Base-by-base conservation (phyloP, 2,888 invertebrate species). In the Plebejus melissa region DNA sequence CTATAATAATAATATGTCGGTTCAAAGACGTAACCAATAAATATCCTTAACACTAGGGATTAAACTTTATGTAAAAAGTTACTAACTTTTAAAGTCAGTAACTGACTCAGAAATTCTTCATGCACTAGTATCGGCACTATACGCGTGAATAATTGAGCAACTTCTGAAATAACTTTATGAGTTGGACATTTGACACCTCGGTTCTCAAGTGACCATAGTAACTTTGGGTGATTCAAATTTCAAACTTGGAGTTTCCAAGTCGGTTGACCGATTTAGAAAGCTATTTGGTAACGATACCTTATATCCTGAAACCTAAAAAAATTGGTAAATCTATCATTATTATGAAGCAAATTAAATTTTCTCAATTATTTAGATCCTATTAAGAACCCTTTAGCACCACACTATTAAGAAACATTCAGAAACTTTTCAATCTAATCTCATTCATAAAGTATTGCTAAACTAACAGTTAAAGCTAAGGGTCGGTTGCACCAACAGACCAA, bases 41-140 rank as follows among this genome's bases (percentile, higher is more conserved):
- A 65, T 36, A 65, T 65, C 32, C 32, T 13, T 16, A 36, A 13
- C 65, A 5, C 65, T 65, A 13, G 65, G 65, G 65, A 65, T 32
- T 65, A 65, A 36, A 65, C 0, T 13, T 65, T 36, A 4, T 5
- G 32, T 11, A 4, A 65, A 11, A 60, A 65, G 13, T 65, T 13
- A 65, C 13, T 36, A 65, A 65, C 65, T 65, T 65, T 32, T 65
- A 65, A 65, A 65, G 32, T 65, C 32, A 13, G 65, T 32, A 65
- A 65, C 65, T 65, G 65, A 65, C 32, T 65, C 32, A 36, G 5
- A 36, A 65, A 36, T 65, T 65, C 9, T 16, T 65, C 16, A 65
- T 65, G 65, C 65, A 65, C 65, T 65, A 65, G 65, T 65, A 65
- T 65, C 13, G 36, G 65, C 16, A 22, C 22, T 22, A 22, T 22